Percentiles rank a stretch among this genome's conserved stretches.
phyloP scores from a whole-genome alignment of 1,140 invertebrate species.

The Caenorhabditis remanei region DNA sequence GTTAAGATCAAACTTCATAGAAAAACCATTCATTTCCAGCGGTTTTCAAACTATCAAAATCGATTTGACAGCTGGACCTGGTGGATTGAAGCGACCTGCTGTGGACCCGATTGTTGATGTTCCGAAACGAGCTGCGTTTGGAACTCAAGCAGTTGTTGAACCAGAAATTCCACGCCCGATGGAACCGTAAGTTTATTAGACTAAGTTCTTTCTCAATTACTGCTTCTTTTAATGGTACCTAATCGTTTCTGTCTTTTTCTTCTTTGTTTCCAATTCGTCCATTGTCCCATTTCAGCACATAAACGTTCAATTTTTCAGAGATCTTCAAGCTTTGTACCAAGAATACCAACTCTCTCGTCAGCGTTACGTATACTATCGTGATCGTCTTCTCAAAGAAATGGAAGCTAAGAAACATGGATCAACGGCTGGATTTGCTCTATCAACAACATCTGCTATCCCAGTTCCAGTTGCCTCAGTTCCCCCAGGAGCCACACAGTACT shows the following conservation, averaged over 20 bases:
- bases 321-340: constrained; percentile 72
- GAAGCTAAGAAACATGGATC: constrained; percentile 57
- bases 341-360: constrained; percentile 73
- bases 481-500: constrained; percentile 57
- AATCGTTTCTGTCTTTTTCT: not conserved
- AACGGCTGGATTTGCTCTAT: constrained; percentile 35
- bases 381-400: constrained; percentile 73
- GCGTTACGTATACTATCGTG: constrained; percentile 73
- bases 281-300: not conserved
- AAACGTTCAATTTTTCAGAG: constrained; percentile 67
- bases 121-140: not conserved
- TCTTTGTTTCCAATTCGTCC: not conserved
- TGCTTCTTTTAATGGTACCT: not conserved
- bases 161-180: constrained; percentile 73
- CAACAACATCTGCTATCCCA: not conserved
- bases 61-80: constrained; percentile 42
- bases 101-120: constrained; percentile 4
- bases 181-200: constrained; percentile 69
- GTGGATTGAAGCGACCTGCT: constrained; percentile 34
- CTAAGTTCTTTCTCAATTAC: constrained; percentile 21
- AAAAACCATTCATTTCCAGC: not conserved
- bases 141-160: constrained; percentile 62
- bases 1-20: no score
- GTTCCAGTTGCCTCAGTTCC: constrained; percentile 39
- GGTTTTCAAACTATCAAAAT: constrained; percentile 45